These are phyloP conservation scores for Leptinotarsa lineolata DNA, from an alignment of 1,140 invertebrate genomes.

Conservation along the genomic window DNA sequence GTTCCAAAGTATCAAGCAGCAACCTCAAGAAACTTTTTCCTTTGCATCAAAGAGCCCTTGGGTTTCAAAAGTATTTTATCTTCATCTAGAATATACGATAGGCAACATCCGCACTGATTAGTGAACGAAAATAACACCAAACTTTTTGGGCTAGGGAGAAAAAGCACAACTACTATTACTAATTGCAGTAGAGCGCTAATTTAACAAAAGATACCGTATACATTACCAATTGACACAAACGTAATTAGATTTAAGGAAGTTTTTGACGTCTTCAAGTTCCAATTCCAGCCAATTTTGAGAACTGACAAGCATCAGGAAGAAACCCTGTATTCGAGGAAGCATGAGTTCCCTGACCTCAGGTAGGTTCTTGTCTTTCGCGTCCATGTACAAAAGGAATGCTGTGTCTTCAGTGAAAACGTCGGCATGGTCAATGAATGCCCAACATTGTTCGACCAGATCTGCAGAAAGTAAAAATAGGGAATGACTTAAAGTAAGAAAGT, in stretches of 20 bases:
- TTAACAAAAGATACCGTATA: too few species aligned
- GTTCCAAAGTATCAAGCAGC: too few species aligned
- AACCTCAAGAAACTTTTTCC: too few species aligned
- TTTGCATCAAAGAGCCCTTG: too few species aligned
- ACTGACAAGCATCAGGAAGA: constrained; percentile 72
- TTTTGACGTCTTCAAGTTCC: constrained; percentile 64
- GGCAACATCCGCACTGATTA: too few species aligned
- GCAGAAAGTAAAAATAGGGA: constrained; percentile 32
- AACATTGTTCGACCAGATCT: constrained; percentile 75
- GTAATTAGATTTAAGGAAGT: constrained; percentile 68
- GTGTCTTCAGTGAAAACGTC: constrained; percentile 71
- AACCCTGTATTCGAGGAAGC: constrained; percentile 71
- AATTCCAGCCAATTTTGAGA: constrained; percentile 71
- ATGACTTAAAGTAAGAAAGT: too few species aligned
- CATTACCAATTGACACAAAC: constrained; percentile 72
- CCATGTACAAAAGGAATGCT: constrained; percentile 69
- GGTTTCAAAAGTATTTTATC: too few species aligned
- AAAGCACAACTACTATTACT: too few species aligned
- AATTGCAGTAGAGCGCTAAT: too few species aligned
- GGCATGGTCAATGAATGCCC: constrained; percentile 70
- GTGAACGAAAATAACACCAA: too few species aligned
- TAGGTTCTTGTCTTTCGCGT: constrained; percentile 62
- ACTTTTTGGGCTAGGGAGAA: too few species aligned
- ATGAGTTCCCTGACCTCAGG: constrained; percentile 69
- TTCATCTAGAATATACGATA: too few species aligned